Evolutionary conservation across 2,797 vertebrate genomes (phyloP).

Genomic region (Gymnothorax reevesii): DNA sequence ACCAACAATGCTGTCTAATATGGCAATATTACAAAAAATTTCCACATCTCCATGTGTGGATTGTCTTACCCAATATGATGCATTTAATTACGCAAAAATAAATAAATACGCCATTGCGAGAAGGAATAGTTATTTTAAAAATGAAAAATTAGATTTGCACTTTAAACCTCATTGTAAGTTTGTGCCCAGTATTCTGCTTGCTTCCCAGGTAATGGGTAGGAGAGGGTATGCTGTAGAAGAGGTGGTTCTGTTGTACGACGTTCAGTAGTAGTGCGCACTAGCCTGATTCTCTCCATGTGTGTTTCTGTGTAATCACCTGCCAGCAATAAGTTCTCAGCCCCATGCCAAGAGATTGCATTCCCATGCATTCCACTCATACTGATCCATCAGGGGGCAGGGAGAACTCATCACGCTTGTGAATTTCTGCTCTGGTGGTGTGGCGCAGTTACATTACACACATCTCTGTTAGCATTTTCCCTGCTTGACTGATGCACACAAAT

Average conservation of each 20-base stretch:
- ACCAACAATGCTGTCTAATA: no score
- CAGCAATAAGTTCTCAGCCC: not conserved
- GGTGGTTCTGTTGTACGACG: not conserved
- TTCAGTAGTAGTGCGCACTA: not conserved
- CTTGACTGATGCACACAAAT: not conserved
- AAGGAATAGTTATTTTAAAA: no score
- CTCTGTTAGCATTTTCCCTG: not conserved
- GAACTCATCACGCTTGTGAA: not conserved
- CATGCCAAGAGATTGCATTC: not conserved
- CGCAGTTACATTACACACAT: not conserved
- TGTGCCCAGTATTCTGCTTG: not conserved
- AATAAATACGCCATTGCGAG: no score
- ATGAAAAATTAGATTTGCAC: no score
- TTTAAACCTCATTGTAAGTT: not conserved
- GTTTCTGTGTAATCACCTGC: not conserved
- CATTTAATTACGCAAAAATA: no score
- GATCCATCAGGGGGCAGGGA: not conserved
- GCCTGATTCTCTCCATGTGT: not conserved
- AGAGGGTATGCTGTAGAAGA: not conserved
- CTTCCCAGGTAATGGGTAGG: not conserved
- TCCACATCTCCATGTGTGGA: no score
- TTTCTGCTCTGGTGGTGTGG: not conserved
- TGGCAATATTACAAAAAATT: no score
- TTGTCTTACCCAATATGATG: no score
- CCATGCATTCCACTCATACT: slow-evolving; percentile 9